Evolutionary conservation across 2,888 invertebrate genomes (phyloP).

Genomic region (Acleris literana): DNA sequence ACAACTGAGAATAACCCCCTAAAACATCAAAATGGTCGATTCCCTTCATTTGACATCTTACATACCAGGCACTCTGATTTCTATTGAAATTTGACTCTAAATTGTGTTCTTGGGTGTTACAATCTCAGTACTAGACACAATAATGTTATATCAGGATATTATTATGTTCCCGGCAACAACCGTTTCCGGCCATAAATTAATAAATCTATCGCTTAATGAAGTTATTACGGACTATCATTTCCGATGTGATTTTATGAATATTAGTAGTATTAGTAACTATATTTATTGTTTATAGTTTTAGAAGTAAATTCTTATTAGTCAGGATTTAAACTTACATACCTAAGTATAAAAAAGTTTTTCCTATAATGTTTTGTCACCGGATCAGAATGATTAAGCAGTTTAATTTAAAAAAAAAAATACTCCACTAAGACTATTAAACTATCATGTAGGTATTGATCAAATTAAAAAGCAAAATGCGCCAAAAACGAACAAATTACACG

Average conservation of each 20-base stretch:
- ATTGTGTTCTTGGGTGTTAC: background rate
- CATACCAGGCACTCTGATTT: too few species aligned
- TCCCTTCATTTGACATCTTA: background rate
- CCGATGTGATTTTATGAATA: conserved; percentile 13
- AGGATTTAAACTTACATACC: too few species aligned
- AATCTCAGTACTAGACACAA: conserved; percentile 6
- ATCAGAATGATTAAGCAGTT: too few species aligned
- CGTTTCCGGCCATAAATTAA: conserved; percentile 21
- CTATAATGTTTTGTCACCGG: too few species aligned
- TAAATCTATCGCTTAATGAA: conserved; percentile 20
- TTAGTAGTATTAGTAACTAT: background rate
- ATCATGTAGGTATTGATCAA: background rate
- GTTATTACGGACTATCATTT: conserved; percentile 14
- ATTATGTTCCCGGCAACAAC: conserved; percentile 14
- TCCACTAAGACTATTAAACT: too few species aligned
- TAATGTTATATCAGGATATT: conserved; percentile 14
- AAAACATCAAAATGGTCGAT: background rate
- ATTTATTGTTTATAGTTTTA: background rate
- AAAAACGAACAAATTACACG: conserved; percentile 6
- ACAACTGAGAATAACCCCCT: background rate
- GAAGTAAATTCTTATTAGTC: too few species aligned
- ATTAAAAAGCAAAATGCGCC: background rate
- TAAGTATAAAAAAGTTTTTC: too few species aligned
- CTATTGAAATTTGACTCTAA: too few species aligned
- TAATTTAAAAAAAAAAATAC: too few species aligned